A percentile compares a stretch with the other conserved stretches of the same genome.
Conservation (phyloP, 2,113 vertebrate genomes). For the Poeciliopsis occidentalis region DNA sequence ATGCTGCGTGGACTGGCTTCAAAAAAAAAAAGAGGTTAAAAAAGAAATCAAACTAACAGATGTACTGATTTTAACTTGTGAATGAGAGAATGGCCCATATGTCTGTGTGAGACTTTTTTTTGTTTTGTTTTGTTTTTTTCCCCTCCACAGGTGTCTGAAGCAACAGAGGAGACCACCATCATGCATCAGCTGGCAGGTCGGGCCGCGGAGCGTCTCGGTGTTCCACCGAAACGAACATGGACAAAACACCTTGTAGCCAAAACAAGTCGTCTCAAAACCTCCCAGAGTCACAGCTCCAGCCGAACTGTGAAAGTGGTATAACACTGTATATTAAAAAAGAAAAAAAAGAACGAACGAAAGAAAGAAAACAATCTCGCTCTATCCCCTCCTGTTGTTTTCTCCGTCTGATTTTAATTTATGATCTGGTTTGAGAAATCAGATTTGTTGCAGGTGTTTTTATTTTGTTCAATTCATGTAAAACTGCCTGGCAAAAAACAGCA, state of each 20-base stretch:
- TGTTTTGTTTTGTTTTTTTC: constrained; percentile 48
- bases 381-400: constrained; percentile 82
- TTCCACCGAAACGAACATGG: constrained; percentile 78
- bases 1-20: constrained; percentile 89
- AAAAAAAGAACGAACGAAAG: constrained; percentile 2
- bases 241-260: constrained; percentile 81
- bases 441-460: constrained; percentile 88
- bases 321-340: constrained; percentile 97
- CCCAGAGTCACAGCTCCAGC: constrained; percentile 98
- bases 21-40: constrained; percentile 65
- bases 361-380: constrained; percentile 86
- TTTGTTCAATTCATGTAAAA: constrained; percentile 93
- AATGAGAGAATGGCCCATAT: constrained; percentile 66
- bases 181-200: constrained; percentile 67
- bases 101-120: constrained; percentile 59
- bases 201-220: constrained; percentile 86
- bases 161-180: constrained; percentile 82
- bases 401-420: constrained; percentile 91
- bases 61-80: constrained; percentile 53
- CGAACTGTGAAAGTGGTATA: constrained; percentile 99
- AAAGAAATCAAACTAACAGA: constrained; percentile 71
- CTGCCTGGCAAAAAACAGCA: constrained; percentile 91
- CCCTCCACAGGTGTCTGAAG: constrained; percentile 68
- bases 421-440: constrained; percentile 99
- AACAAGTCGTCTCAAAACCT: constrained; percentile 90